These are phyloP conservation scores for Tiphia femorata DNA, from an alignment of 2,888 invertebrate species.

Conservation along the genomic window DNA sequence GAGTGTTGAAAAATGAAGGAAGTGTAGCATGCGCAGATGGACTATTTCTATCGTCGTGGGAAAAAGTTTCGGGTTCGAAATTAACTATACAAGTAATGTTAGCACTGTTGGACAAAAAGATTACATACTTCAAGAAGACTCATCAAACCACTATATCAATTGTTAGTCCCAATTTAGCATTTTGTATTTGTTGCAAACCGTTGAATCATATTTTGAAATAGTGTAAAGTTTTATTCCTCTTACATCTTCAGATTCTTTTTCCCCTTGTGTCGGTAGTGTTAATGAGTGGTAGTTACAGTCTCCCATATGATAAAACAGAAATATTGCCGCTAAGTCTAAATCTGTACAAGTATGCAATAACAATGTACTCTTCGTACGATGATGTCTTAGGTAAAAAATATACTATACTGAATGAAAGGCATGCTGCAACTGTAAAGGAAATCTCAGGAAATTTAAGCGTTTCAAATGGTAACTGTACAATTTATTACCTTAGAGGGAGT, in stretches of 20 bases:
- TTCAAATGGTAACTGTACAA: slow-evolving; percentile 12
- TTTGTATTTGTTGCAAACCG: not conserved
- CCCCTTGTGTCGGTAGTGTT: slow-evolving; percentile 58
- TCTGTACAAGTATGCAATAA: slow-evolving; percentile 52
- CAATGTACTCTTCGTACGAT: slow-evolving; percentile 53
- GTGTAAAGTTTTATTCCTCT: slow-evolving; percentile 5
- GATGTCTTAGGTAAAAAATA: slow-evolving; percentile 41
- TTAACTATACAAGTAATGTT: slow-evolving; percentile 56
- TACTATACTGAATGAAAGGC: slow-evolving; percentile 29
- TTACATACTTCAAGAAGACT: slow-evolving; percentile 59
- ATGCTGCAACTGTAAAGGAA: slow-evolving; percentile 28
- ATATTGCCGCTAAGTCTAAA: slow-evolving; percentile 61
- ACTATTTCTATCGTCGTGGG: slow-evolving; percentile 38
- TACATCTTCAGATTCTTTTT: slow-evolving; percentile 52
- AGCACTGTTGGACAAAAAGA: slow-evolving; percentile 65
- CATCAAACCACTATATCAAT: slow-evolving; percentile 51
- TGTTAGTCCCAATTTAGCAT: slow-evolving; percentile 44
- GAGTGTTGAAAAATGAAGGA: slow-evolving; percentile 59
- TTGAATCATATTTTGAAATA: slow-evolving; percentile 15
- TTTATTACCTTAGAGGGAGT: not conserved
- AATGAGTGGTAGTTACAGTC: slow-evolving; percentile 57
- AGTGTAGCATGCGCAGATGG: slow-evolving; percentile 48
- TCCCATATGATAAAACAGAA: slow-evolving; percentile 33
- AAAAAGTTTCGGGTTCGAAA: slow-evolving; percentile 55
- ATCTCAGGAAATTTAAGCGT: slow-evolving; percentile 6